Base-by-base conservation (phyloP, 2,113 vertebrate species). In the Mesoclemmys tuberculata region DNA sequence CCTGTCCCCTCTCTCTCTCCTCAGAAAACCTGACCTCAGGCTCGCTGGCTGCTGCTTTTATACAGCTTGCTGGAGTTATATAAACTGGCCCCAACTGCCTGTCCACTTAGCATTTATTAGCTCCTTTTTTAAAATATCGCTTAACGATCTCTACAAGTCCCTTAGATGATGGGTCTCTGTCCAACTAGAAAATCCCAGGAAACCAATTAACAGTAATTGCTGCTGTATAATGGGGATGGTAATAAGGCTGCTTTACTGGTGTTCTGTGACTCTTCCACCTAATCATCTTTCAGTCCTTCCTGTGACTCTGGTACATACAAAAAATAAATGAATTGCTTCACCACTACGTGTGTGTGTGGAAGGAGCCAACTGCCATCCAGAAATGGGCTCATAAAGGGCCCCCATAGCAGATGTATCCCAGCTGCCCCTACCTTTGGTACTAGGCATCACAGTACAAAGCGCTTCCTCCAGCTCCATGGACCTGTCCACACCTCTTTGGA, bases 241-340 rank as follows among this genome's bases (percentile, higher is more conserved):
- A 85, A 2, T 90, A 74, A 83, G 95, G 44, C 71, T 82, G 41
- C 2, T 11, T 80, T 61, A 26, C 90, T 80, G 80, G 24, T 88
- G 14, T 89, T 96, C 82, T 78, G 35, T 24, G 88, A 90, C 91
- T 89, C 24, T 90, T 77, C 84, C 93, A 29, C 19, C 48, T 91
- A 82, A 46, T 10, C 19, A 9, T 87, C 82, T 92, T 35, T 90
- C 91, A 74, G 49, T 92, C 52, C 3, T 0, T 90, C 61, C 83
- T 46, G 85, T 81, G 4, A 56, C 82, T 16, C 35, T 18, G 31
- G 19, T 38, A 78, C 21, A 9, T 44, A 78, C 8, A 85, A 81
- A 74, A 16, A 88, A 94, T 88, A 74, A 2, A 51, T 82, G 22
- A 89, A n/a, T 27, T 90, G n/a, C 56, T 87, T 52, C 29, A 12